Evolutionary conservation across 30 jellyfish, hydroid and myxozoan species (phyloP).

Genomic region (Chironex yamaguchii): DNA sequence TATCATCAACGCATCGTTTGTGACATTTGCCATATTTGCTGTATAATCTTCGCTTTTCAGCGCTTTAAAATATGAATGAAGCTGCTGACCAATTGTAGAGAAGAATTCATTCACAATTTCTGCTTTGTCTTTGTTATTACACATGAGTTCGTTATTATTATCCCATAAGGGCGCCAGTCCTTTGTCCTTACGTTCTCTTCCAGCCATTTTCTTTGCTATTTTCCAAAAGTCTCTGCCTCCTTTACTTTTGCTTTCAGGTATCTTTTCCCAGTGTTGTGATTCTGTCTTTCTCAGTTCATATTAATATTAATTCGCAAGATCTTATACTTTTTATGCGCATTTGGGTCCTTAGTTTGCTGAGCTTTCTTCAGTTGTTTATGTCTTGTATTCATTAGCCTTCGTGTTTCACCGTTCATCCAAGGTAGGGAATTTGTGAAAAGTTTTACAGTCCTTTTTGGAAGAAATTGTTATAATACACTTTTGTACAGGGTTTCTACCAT

Average conservation of each 20-base stretch:
- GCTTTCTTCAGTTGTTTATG: constrained; percentile 7
- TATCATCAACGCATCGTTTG: too few relatives aligned
- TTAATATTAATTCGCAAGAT: constrained; percentile 21
- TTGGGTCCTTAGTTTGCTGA: constrained; percentile 16
- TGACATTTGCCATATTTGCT: too few relatives aligned
- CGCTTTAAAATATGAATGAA: too few relatives aligned
- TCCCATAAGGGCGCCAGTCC: too few relatives aligned
- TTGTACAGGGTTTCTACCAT: not conserved
- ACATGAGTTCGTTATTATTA: too few relatives aligned
- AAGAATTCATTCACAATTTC: too few relatives aligned
- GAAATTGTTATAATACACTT: not conserved
- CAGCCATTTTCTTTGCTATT: too few relatives aligned
- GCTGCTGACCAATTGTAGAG: too few relatives aligned
- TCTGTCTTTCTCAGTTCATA: constrained; percentile 19
- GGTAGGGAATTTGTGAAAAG: constrained; percentile 31
- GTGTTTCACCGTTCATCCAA: constrained; percentile 21
- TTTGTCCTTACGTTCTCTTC: too few relatives aligned
- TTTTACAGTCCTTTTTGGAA: not conserved
- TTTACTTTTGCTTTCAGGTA: constrained; percentile 22
- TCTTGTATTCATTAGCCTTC: constrained; percentile 31
- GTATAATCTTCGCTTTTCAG: too few relatives aligned
- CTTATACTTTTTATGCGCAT: constrained; percentile 17
- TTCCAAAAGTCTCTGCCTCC: constrained; percentile 51
- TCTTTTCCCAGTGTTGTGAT: constrained; percentile 18
- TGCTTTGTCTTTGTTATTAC: too few relatives aligned